Conservation (phyloP, 1,140 invertebrate genomes). For the Cotesia typhae region DNA sequence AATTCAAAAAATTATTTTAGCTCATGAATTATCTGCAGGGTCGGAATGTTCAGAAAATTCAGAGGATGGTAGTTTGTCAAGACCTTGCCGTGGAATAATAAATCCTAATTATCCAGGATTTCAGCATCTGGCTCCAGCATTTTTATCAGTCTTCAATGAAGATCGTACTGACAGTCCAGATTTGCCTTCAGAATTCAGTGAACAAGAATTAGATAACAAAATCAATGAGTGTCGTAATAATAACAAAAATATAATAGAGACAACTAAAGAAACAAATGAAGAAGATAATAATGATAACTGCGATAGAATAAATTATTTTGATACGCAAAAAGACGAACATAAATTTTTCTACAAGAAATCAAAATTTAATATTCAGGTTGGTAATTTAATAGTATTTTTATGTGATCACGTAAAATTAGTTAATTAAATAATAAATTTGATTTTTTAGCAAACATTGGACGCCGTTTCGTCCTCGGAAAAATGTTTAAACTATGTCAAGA, state of each 20-base stretch:
- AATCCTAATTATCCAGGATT: constrained; percentile 82
- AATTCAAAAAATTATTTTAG: constrained; percentile 1
- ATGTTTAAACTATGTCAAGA: constrained; percentile 63
- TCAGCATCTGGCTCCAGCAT: constrained; percentile 60
- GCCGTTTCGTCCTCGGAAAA: constrained; percentile 57
- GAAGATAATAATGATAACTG: constrained; percentile 32
- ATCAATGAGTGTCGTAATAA: constrained; percentile 19
- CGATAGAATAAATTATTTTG: constrained; percentile 68
- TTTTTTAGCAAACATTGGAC: constrained; percentile 52
- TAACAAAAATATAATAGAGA: constrained; percentile 14
- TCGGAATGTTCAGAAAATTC: constrained; percentile 62
- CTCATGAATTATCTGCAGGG: constrained; percentile 42
- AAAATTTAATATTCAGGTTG: constrained; percentile 66
- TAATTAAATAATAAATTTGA: constrained; percentile 2
- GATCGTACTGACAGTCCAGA: constrained; percentile 21
- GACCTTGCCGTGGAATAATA: constrained; percentile 71
- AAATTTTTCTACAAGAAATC: constrained; percentile 71
- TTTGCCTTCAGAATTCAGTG: constrained; percentile 3
- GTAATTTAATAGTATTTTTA: constrained; percentile 19
- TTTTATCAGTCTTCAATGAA: constrained; percentile 47
- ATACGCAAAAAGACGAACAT: constrained; percentile 64
- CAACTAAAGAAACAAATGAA: not conserved
- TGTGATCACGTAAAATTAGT: not conserved
- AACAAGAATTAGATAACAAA: not conserved
- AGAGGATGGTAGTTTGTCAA: constrained; percentile 56